These are phyloP conservation scores for Diplolepis rosae DNA, from an alignment of 2,888 invertebrate species.

Conservation along the genomic window DNA sequence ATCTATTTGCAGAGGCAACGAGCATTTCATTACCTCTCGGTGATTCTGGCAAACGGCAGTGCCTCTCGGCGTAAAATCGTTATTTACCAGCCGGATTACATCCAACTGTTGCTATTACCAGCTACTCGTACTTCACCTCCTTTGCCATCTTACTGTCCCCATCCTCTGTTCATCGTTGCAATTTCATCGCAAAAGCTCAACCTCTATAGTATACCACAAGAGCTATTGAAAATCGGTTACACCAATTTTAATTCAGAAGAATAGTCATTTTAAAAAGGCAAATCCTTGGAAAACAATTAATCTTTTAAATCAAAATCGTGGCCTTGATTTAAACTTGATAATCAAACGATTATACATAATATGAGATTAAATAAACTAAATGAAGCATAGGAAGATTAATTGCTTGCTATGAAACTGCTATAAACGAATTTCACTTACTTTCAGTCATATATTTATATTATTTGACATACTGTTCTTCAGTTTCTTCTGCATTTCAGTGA, in stretches of 20 bases:
- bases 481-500: not conserved
- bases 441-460: constrained; percentile 15
- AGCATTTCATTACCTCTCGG: constrained; percentile 41
- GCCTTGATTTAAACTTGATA: not conserved
- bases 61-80: constrained; percentile 40
- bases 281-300: not conserved
- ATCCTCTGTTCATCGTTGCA: not conserved
- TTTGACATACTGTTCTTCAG: not conserved
- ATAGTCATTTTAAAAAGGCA: not conserved
- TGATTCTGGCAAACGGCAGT: constrained; percentile 40
- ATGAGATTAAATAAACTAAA: constrained; percentile 14
- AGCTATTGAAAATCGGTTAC: constrained; percentile 16
- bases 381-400: constrained; percentile 40
- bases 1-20: constrained; percentile 35
- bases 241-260: constrained; percentile 12
- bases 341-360: not conserved
- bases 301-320: constrained; percentile 2
- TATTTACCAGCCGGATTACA: constrained; percentile 54
- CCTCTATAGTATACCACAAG: constrained; percentile 1
- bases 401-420: constrained; percentile 31
- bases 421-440: constrained; percentile 41
- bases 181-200: constrained; percentile 20
- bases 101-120: constrained; percentile 9
- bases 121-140: constrained; percentile 18
- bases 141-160: constrained; percentile 20